Conservation (phyloP, 2,888 invertebrate species). For the Ophioninae sp. region DNA sequence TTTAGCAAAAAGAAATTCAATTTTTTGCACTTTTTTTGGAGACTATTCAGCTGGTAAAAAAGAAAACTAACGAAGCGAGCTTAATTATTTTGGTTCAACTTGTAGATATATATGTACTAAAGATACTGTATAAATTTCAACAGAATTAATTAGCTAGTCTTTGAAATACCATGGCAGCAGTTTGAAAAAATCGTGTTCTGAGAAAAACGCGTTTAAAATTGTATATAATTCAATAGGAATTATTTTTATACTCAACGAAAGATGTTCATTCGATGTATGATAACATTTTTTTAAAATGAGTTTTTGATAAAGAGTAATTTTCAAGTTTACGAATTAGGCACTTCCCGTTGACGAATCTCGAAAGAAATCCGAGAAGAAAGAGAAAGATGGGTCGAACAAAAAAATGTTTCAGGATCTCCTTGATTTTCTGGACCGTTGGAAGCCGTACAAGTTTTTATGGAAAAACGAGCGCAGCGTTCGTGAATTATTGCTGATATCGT, state of each 20-base stretch:
- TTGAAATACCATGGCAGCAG: no score
- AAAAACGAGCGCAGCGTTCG: slow-evolving; percentile 91
- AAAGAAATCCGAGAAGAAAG: not conserved
- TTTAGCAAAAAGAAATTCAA: no score
- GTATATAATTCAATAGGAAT: no score
- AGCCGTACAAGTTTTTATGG: slow-evolving; percentile 94
- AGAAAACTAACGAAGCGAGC: no score
- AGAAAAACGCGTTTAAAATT: no score
- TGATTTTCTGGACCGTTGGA: slow-evolving; percentile 92
- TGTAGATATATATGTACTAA: no score
- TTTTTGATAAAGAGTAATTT: not conserved
- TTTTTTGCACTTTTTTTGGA: no score
- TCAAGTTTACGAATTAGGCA: not conserved
- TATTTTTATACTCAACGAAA: not conserved
- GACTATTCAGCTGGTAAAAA: no score
- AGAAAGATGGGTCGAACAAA: not conserved
- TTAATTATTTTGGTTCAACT: no score
- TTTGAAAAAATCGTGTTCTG: no score
- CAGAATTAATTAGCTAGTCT: no score
- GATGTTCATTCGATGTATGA: not conserved
- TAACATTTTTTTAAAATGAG: not conserved
- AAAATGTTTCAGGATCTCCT: slow-evolving; percentile 86
- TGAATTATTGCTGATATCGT: slow-evolving; percentile 87
- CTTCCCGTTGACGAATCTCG: not conserved
- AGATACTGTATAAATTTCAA: no score